Evolutionary conservation across 2,797 vertebrate genomes (phyloP).

Genomic region (Catharus ustulatus): DNA sequence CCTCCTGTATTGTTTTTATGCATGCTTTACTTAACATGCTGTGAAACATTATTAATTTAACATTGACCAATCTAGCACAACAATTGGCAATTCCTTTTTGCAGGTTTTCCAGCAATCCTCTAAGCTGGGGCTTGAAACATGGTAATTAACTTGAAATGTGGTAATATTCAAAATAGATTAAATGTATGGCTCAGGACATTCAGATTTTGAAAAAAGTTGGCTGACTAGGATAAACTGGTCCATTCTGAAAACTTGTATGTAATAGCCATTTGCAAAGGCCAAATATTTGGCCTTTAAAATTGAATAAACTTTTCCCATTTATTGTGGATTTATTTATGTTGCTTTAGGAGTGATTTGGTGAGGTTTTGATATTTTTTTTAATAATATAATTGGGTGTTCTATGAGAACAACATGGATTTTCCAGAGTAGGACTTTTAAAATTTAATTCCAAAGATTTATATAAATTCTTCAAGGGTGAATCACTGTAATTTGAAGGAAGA

Average conservation of each 20-base stretch:
- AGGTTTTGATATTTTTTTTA: neutral
- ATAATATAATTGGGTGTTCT: constrained; percentile 39
- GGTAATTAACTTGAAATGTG: neutral
- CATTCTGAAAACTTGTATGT: neutral
- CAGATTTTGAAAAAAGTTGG: neutral
- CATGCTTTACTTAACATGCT: neutral
- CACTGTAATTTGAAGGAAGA: constrained; percentile 52
- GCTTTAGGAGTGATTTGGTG: neutral
- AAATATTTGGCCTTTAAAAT: neutral
- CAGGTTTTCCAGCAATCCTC: neutral
- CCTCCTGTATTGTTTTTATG: neutral
- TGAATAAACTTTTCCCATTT: neutral
- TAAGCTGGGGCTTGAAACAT: neutral
- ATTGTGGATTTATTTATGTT: neutral
- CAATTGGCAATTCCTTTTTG: neutral
- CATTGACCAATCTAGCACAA: neutral
- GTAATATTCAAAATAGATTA: neutral
- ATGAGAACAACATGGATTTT: constrained; percentile 25
- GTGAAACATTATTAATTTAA: neutral
- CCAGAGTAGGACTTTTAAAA: constrained; percentile 19
- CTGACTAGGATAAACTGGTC: neutral
- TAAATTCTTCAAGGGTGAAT: constrained; percentile 44
- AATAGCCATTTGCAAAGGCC: neutral
- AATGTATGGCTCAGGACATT: neutral
- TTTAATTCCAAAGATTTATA: constrained; percentile 66